Evolutionary conservation across 2,797 vertebrate genomes (phyloP), one percentile per base, ranked within the genome.

Genomic region (Eleutherodactylus coqui): DNA sequence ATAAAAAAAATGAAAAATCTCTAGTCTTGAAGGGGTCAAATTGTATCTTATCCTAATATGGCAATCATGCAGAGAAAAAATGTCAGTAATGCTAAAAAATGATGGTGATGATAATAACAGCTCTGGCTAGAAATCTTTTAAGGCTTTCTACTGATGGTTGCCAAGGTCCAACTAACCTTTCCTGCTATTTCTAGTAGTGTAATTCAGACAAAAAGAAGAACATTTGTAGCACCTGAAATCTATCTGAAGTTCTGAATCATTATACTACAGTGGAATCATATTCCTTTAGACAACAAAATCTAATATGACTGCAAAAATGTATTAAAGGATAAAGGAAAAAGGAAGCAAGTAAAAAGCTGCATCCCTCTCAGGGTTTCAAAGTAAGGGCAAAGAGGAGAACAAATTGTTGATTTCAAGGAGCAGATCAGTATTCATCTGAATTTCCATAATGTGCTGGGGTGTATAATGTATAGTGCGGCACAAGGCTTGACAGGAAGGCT

Each of bases 91-190:
- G n/a, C n/a, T n/a, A n/a, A n/a, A n/a, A n/a, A n/a, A n/a, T n/a
- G n/a, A 67, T 21, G 24, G 3, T 11, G 24, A 36, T 21, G 1
- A 11, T 21, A 38, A 69, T n/a, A 41, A 41, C 2, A 69, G 8
- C 24, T n/a, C n/a, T n/a, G 21, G 11, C 27, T 32, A 32, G 27
- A 62, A 29, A 24, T 38, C 0, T 69, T 69, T 69, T 29, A 75
- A 49, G 27, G n/a, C 85, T 89, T 90, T 84, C 76, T 83, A 82
- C 81, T 47, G 83, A 49, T 81, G 69, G 17, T 64, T 90, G 24
- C 86, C 67, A 84, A 81, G 77, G 47, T 32, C 53, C 85, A 84
- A 78, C 64, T 84, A 85, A 82, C 43, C 75, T 82, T 87, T 85
- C 53, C 79, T 64, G 73, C 60, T 84, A 62, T 6, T 55, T 43